phyloP scores from a whole-genome alignment of 2,797 vertebrate genomes.

The Tokudaia tokunoshimensis region DNA sequence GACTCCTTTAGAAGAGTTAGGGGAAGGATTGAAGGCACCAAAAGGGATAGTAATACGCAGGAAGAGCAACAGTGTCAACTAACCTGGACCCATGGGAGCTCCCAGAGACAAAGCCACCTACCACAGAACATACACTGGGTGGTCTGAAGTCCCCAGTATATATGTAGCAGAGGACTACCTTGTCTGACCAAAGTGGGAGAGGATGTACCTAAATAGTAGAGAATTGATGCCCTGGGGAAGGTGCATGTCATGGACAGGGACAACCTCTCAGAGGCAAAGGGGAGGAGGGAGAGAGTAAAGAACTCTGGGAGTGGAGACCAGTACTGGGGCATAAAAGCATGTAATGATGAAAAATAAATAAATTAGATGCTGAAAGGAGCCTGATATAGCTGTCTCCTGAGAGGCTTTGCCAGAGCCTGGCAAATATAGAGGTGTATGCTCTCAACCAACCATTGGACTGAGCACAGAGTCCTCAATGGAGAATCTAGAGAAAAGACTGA shows the following conservation, averaged over 20 bases:
- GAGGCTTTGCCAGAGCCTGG: too few relatives aligned
- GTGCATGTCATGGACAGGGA: rapidly evolving
- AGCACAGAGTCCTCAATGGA: too few relatives aligned
- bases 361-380: neutral
- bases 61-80: neutral
- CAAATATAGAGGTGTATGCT: too few relatives aligned
- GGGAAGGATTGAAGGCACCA: neutral
- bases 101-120: neutral
- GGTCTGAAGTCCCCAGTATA: neutral
- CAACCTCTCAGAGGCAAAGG: neutral
- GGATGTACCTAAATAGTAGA: neutral
- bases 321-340: too few relatives aligned
- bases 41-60: neutral
- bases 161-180: neutral
- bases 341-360: neutral
- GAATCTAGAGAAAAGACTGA: too few relatives aligned
- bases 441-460: too few relatives aligned
- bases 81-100: neutral
- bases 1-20: neutral
- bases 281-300: neutral
- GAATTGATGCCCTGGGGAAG: neutral
- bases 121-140: neutral
- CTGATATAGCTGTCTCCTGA: too few relatives aligned
- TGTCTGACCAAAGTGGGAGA: neutral
- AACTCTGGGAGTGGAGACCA: too few relatives aligned